These are phyloP conservation scores for Gobius niger DNA, from an alignment of 2,113 vertebrate genomes.

Conservation along the genomic window DNA sequence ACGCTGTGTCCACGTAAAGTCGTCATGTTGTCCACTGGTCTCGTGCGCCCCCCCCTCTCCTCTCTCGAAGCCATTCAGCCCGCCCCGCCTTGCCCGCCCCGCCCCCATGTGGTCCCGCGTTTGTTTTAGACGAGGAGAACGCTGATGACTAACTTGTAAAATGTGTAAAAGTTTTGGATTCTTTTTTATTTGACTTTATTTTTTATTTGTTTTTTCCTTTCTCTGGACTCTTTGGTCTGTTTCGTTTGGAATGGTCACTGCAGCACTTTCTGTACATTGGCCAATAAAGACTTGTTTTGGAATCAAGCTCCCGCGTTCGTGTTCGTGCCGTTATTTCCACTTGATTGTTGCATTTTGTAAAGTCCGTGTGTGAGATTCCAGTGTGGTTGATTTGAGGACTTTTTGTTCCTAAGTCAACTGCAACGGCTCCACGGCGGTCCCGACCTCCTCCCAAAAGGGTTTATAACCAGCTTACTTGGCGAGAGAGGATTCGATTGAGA, in stretches of 20 bases:
- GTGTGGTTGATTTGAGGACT: too few relatives aligned
- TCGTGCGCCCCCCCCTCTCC: conserved; percentile 51
- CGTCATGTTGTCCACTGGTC: conserved; percentile 67
- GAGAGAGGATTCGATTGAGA: too few relatives aligned
- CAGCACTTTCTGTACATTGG: conserved; percentile 91
- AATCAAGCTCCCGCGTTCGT: conserved; percentile 63
- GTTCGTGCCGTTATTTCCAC: too few relatives aligned
- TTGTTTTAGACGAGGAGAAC: conserved; percentile 66
- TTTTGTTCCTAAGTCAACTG: too few relatives aligned
- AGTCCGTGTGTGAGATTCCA: too few relatives aligned
- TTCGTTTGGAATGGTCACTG: conserved; percentile 85
- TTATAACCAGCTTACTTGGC: too few relatives aligned
- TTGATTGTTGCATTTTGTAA: too few relatives aligned
- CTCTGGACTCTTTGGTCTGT: conserved; percentile 69
- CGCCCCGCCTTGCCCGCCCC: conserved; percentile 38
- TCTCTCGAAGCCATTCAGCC: conserved; percentile 37
- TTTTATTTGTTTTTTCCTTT: conserved; percentile 21
- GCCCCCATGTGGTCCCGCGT: conserved; percentile 57
- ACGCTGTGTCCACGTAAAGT: conserved; percentile 70
- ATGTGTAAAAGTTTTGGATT: conserved; percentile 66
- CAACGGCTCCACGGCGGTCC: too few relatives aligned
- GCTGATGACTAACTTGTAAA: conserved; percentile 69
- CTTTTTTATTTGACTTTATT: neutral
- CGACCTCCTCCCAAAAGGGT: too few relatives aligned
- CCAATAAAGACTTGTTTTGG: conserved; percentile 95